Conservation (phyloP, 2,888 invertebrate genomes). For the Lamellibrachia satsuma region DNA sequence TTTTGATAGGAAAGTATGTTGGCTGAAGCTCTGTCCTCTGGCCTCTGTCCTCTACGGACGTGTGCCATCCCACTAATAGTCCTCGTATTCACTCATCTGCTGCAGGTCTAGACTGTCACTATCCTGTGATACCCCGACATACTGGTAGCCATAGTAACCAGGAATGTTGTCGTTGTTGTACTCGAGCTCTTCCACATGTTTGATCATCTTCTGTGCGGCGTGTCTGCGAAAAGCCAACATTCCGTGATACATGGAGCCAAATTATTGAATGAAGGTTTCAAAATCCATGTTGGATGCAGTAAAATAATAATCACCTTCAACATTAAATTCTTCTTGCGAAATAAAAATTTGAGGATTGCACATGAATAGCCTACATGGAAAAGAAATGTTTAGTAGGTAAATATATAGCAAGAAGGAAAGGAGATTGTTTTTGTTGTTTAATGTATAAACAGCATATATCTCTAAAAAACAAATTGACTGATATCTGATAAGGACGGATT, state of each 20-base stretch:
- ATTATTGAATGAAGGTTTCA: neutral
- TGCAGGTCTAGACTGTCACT: neutral
- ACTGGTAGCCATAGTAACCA: slow-evolving; percentile 25
- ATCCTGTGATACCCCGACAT: neutral
- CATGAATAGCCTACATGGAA: too few relatives aligned
- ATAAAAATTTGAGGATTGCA: too few relatives aligned
- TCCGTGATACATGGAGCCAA: neutral
- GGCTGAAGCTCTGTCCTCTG: neutral
- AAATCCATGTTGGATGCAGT: neutral
- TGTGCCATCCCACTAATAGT: neutral
- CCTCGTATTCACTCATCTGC: slow-evolving; percentile 10
- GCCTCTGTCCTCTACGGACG: neutral
- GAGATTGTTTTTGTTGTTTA: neutral
- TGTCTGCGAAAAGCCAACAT: slow-evolving; percentile 13
- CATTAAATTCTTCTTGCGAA: neutral
- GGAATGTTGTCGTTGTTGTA: slow-evolving; percentile 25
- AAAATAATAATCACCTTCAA: neutral
- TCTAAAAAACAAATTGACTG: neutral
- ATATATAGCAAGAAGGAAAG: too few relatives aligned
- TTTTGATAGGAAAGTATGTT: neutral
- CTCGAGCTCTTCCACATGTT: slow-evolving; percentile 17
- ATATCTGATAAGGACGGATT: neutral
- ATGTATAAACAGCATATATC: neutral
- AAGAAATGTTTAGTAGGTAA: too few relatives aligned
- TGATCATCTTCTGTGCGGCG: slow-evolving; percentile 23